phyloP scores from a whole-genome alignment of 2,113 vertebrate species.

The Aythya baeri region DNA sequence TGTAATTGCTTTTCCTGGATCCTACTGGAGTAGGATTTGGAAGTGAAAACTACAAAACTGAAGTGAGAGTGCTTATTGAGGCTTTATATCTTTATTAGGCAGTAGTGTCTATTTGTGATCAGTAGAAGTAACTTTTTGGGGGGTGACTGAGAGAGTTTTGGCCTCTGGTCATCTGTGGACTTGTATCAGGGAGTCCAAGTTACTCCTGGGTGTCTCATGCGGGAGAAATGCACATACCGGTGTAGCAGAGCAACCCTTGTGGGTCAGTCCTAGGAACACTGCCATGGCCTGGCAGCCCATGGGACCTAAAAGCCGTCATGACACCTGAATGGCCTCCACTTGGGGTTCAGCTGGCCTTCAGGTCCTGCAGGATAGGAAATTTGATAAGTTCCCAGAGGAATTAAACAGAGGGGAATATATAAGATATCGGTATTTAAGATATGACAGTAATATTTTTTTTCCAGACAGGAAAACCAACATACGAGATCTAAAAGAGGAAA shows the following conservation, averaged over 20 bases:
- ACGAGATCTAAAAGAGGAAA: neutral
- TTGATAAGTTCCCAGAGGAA: neutral
- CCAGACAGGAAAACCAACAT: neutral
- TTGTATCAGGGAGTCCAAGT: neutral
- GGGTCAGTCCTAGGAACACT: neutral
- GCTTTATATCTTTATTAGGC: neutral
- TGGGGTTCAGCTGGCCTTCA: neutral
- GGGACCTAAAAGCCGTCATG: rapidly evolving
- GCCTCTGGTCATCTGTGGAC: neutral
- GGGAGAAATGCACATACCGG: neutral
- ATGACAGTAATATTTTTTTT: neutral
- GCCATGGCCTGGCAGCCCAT: neutral
- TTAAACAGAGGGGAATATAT: neutral
- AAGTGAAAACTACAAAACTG: neutral
- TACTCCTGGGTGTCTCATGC: neutral
- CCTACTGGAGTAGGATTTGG: neutral
- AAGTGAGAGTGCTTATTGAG: neutral
- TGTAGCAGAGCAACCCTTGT: neutral
- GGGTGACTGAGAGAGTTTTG: neutral
- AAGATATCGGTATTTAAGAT: neutral
- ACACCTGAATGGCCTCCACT: neutral
- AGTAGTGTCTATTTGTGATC: neutral
- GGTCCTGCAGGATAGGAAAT: neutral
- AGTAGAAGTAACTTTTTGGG: neutral
- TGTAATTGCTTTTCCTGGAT: neutral